Percentiles rank a stretch among this genome's conserved stretches.
These are phyloP conservation scores for Cynopterus brachyotis DNA, from an alignment of 2,113 vertebrate species.

Conservation along the genomic window DNA sequence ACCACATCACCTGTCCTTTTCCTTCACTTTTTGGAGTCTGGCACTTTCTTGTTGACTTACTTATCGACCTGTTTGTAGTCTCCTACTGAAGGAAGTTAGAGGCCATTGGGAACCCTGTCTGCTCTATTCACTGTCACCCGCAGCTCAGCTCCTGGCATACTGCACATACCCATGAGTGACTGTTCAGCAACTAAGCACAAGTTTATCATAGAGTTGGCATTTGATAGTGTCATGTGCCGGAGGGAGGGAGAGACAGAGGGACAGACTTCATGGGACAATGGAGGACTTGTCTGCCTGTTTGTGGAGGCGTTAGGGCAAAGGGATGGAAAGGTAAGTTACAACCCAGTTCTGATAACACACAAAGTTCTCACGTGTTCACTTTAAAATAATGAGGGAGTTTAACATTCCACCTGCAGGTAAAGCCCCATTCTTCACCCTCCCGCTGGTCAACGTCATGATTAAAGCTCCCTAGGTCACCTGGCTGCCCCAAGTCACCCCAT, in stretches of 20 bases:
- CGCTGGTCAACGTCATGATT: accelerated
- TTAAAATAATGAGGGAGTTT: not conserved
- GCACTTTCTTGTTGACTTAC: not conserved
- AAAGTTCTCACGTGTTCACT: accelerated
- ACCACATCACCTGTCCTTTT: accelerated
- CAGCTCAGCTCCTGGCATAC: accelerated
- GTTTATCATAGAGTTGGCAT: not conserved
- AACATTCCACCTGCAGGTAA: not conserved
- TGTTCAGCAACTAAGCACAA: accelerated
- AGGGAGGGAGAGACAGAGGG: not conserved
- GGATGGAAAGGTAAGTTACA: not conserved
- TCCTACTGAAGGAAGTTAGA: not conserved
- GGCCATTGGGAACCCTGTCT: not conserved
- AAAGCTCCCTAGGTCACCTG: not conserved
- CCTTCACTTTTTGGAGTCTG: not conserved
- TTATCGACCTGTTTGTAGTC: not conserved
- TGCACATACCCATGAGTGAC: accelerated
- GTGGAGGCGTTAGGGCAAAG: accelerated
- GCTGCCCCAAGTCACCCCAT: not conserved
- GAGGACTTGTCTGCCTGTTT: not conserved
- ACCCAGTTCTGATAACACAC: not conserved
- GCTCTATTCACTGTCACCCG: not conserved
- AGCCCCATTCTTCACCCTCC: not conserved
- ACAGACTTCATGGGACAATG: not conserved
- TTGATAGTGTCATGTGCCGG: accelerated